Evolutionary conservation across 92 coral and sea anemone genomes (phyloP), one percentile per base, ranked within the genome.

Genomic region (Bergia sp.): DNA sequence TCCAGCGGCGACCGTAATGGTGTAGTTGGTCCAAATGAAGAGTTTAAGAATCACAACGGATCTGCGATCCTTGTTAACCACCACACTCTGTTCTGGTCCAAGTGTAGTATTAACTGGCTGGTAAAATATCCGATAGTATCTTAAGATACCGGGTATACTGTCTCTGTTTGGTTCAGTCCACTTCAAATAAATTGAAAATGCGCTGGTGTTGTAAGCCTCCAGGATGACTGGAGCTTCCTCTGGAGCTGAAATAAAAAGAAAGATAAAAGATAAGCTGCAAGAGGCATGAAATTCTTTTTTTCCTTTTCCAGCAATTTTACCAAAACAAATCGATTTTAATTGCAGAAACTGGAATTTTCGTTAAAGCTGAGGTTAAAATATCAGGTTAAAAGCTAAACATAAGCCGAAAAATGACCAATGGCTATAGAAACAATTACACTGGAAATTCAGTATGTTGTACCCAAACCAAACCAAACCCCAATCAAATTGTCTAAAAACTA

Each of bases 141-240:
- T 64, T 42, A 81, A 65, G 13, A 81, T 81, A 81, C 86, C 86
- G 37, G 86, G 75, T 16, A 58, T 40, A 58, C 21, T 15, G 4
- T 9, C 7, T 3, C 5, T 39, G 13, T 61, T 39, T 57, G 38
- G 5, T 18, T 74, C 73, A 37, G 67, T 76, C 92, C 92, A 90
- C n/a, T 78, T 82, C 36, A 90, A 53, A 18, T 85, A 76, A 10
- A 85, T 85, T 45, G 82, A 85, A 12, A 88, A 85, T 21, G 58
- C 61, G 10, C 85, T 85, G 86, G 85, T 85, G 57, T 85, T 41
- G 40, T n/a, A 11, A 7, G 86, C 81, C 12, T 47, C 42, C 0
- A 90, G n/a, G 69, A 75, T 78, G 39, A 76, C 80, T 12, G 92
- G 92, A 18, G 92, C 89, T 47, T 79, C 58, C 41, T 10, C 73